These are phyloP conservation scores for Mastomys coucha DNA, from an alignment of 2,113 vertebrate genomes.

Conservation along the genomic window DNA sequence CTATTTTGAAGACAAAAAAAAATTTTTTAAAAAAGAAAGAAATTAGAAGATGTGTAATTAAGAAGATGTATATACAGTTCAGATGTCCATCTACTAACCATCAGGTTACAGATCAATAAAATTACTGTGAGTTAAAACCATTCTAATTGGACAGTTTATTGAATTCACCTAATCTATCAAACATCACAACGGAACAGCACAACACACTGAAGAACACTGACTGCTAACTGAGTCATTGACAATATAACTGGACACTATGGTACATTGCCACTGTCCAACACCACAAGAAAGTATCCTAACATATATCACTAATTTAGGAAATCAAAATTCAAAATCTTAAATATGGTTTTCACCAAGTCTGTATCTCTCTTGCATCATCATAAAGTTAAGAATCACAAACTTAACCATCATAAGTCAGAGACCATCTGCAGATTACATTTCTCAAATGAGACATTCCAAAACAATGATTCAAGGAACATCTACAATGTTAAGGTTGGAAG, in stretches of 20 bases:
- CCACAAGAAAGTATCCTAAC: not conserved
- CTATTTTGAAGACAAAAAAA: too few relatives aligned
- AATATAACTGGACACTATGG: too few relatives aligned
- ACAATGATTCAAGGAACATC: not conserved
- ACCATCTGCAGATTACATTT: not conserved
- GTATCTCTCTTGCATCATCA: not conserved
- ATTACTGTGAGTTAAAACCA: not conserved
- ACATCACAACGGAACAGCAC: not conserved
- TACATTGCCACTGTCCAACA: not conserved
- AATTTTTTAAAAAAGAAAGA: not conserved
- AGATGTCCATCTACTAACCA: not conserved
- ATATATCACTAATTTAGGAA: not conserved
- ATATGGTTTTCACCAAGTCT: not conserved
- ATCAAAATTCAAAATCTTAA: not conserved
- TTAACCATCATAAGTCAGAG: not conserved
- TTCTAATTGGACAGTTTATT: not conserved
- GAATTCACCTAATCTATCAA: not conserved
- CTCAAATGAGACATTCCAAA: not conserved
- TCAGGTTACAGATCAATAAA: not conserved
- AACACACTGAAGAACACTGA: fast-evolving
- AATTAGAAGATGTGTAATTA: not conserved
- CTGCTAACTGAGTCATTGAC: not conserved
- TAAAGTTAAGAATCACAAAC: not conserved
- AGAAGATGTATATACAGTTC: not conserved
- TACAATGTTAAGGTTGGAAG: not conserved